Evolutionary conservation across 2,797 vertebrate species (phyloP), one percentile per base, ranked within the genome.

Genomic region (Merluccius polli): DNA sequence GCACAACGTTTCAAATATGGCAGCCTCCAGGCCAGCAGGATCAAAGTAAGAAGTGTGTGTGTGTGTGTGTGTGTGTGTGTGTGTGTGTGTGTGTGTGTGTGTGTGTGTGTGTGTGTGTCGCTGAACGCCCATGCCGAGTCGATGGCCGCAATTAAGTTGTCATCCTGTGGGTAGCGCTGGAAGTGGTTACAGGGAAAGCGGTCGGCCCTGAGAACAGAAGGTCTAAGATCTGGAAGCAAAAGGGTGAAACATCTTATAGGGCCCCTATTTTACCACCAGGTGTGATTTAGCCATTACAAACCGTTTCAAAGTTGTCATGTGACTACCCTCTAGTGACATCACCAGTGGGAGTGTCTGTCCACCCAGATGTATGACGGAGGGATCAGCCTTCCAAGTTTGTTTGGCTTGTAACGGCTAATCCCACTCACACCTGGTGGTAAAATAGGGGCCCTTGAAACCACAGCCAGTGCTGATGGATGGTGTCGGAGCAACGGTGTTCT

Each of bases 1-100:
- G 97, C 38, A 96, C 94, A 75, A 95, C 96, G 83, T 98, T 98
- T 93, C 97, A 98, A 89, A 95, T 98, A 6, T 99, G 97, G 97
- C 98, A 98, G 89, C 95, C 97, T 83, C 97, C 96, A 83, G 89
- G 94, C 78, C 97, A 97, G 77, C 97, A 99, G 93, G 96, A 98
- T 78, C 96, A 96, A 92, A 94, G 98, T 98, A 92, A 96, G 97
- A 95, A 1, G 38, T 21, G 32, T 9, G 36, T 9, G 31, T 15
- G 48, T 52, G 18, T 52, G 48, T 6, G 6, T 52, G 48, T 52
- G 44, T 12, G 1, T 67, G 18, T 7, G 48, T 52, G 21, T n/a
- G 48, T 24, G 59, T 30, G 18, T n/a, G 48, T 52, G 15, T 59
- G 52, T 24, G n/a, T 59, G 3, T 48, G 1, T 67, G 18, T 7